Evolutionary conservation across 2,797 vertebrate genomes (phyloP).

Genomic region (Hephaestus fuliginosus): DNA sequence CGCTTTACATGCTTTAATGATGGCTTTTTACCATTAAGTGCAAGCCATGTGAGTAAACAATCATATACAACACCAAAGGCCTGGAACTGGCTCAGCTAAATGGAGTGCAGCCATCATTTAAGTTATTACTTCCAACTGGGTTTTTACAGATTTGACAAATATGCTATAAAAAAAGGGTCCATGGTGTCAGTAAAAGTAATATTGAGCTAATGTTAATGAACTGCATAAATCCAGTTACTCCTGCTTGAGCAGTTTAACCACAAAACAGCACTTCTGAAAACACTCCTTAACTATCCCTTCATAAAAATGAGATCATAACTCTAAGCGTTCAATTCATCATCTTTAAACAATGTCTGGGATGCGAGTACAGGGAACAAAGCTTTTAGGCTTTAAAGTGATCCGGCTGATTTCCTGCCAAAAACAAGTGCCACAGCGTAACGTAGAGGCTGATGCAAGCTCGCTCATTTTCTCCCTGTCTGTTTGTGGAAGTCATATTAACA

Average conservation of each 20-base stretch:
- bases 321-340: background rate
- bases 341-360: background rate
- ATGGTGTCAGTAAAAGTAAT: background rate
- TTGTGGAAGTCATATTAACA: background rate
- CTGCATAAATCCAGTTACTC: background rate
- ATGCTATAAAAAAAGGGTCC: background rate
- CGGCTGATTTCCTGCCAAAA: slow-evolving; percentile 19
- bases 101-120: background rate
- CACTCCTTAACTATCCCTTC: background rate
- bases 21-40: background rate
- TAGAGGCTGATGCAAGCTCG: background rate
- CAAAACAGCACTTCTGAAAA: background rate
- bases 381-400: background rate
- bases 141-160: background rate
- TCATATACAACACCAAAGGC: background rate
- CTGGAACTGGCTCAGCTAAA: background rate
- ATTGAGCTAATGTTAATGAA: background rate
- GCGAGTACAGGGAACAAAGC: slow-evolving; percentile 15
- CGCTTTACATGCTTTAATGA: background rate
- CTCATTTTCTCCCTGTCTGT: background rate
- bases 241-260: background rate
- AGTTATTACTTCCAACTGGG: background rate
- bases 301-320: background rate
- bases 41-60: background rate
- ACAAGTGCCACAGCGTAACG: background rate